Evolutionary conservation across 2,797 vertebrate genomes (phyloP).

Genomic region (Bradypus variegatus): DNA sequence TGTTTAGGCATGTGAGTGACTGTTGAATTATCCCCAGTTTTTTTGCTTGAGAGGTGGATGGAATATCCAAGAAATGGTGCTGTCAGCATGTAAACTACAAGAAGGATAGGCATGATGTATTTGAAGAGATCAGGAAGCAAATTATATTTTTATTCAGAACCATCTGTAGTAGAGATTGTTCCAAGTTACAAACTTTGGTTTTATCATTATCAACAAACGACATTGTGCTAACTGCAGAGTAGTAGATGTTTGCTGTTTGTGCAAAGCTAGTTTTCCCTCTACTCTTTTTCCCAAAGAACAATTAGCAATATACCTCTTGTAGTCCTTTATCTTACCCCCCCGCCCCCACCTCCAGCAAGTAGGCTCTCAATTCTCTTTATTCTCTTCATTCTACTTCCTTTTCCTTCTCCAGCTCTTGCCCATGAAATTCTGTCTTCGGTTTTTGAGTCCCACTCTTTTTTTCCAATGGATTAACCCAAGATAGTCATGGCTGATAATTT

Average conservation of each 20-base stretch:
- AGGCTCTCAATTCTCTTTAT: not conserved
- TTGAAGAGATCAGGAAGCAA: not conserved
- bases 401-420: not conserved
- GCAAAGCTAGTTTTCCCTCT: not conserved
- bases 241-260: not conserved
- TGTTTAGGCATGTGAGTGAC: not conserved
- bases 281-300: not conserved
- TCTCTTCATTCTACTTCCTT: not conserved
- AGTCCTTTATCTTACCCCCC: not conserved
- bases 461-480: not conserved
- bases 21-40: not conserved
- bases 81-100: not conserved
- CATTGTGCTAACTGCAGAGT: not conserved
- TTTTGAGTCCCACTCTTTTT: not conserved
- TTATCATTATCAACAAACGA: not conserved
- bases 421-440: not conserved
- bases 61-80: not conserved
- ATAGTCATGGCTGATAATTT: not conserved
- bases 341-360: not conserved
- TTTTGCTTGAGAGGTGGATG: not conserved
- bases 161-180: not conserved
- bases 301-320: not conserved
- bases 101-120: not conserved
- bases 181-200: not conserved
- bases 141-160: not conserved